Conservation (phyloP, 2,888 invertebrate genomes). For the Fabriciana adippe region DNA sequence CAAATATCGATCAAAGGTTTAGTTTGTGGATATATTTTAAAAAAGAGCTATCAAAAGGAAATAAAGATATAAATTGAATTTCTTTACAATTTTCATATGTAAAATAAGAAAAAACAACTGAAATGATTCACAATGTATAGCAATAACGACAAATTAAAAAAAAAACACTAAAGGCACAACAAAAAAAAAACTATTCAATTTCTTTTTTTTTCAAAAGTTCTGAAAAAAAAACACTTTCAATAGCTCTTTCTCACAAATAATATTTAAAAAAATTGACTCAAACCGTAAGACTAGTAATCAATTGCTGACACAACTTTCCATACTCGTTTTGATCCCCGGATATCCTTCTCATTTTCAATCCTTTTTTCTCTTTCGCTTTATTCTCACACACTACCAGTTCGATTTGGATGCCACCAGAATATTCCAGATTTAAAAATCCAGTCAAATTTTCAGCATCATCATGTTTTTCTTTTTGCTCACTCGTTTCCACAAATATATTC, state of each 20-base stretch:
- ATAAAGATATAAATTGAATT: no score
- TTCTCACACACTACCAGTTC: slow-evolving; percentile 91
- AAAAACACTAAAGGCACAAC: no score
- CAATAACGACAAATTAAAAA: no score
- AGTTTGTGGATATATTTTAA: not conserved
- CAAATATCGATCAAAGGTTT: slow-evolving; percentile 3
- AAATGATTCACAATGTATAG: no score
- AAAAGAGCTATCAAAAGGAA: slow-evolving; percentile 1
- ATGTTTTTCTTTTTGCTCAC: slow-evolving; percentile 54
- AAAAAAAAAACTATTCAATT: no score
- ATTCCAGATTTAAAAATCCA: slow-evolving; percentile 85
- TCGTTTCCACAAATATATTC: slow-evolving; percentile 75
- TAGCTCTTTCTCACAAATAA: not conserved
- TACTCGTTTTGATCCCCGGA: slow-evolving; percentile 94
- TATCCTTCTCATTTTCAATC: slow-evolving; percentile 92
- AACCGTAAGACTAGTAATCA: slow-evolving; percentile 92
- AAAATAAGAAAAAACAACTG: no score
- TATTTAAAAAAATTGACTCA: slow-evolving; percentile 12
- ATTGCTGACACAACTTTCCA: slow-evolving; percentile 92
- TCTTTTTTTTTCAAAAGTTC: no score
- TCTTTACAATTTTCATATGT: no score
- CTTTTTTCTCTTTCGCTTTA: slow-evolving; percentile 87
- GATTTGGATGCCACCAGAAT: slow-evolving; percentile 92
- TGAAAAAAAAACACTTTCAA: not conserved
- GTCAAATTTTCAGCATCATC: slow-evolving; percentile 64